A percentile compares a stretch with the other conserved stretches of the same genome.
These are phyloP conservation scores for Rhynchomys soricoides DNA, from an alignment of 2,113 vertebrate genomes.

Conservation along the genomic window DNA sequence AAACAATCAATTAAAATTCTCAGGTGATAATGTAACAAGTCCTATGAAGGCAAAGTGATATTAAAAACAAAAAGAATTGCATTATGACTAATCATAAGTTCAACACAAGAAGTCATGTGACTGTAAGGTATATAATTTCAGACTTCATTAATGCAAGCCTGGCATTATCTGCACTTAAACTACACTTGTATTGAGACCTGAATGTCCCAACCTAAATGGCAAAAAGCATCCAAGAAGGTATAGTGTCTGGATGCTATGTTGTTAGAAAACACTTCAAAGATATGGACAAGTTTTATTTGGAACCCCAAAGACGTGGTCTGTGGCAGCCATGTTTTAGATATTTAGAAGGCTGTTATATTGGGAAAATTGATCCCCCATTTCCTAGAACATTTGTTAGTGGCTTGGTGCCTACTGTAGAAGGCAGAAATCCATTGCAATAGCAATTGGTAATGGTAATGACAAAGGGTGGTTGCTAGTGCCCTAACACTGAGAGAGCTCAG, in stretches of 20 bases:
- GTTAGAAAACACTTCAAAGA: conserved; percentile 44
- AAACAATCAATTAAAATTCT: not conserved
- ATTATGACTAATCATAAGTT: not conserved
- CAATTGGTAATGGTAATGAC: conserved; percentile 9
- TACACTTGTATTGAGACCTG: not conserved
- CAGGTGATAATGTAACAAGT: conserved; percentile 9
- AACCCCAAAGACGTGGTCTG: not conserved
- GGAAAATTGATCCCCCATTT: not conserved
- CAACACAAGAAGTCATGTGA: not conserved
- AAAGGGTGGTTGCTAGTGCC: not conserved
- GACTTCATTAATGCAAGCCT: not conserved
- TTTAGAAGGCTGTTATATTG: conserved; percentile 24
- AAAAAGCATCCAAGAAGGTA: not conserved
- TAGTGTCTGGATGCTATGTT: not conserved
- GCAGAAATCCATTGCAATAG: not conserved
- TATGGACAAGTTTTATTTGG: not conserved
- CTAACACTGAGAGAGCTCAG: not conserved
- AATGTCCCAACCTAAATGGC: not conserved
- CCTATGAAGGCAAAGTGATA: not conserved
- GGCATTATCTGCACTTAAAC: not conserved
- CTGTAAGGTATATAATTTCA: not conserved
- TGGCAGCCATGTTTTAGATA: not conserved
- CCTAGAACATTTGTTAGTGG: conserved; percentile 34
- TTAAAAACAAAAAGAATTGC: not conserved
- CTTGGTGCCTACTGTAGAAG: not conserved